Conservation (phyloP, 2,888 invertebrate species). For the Caenorhabditis japonica region DNA sequence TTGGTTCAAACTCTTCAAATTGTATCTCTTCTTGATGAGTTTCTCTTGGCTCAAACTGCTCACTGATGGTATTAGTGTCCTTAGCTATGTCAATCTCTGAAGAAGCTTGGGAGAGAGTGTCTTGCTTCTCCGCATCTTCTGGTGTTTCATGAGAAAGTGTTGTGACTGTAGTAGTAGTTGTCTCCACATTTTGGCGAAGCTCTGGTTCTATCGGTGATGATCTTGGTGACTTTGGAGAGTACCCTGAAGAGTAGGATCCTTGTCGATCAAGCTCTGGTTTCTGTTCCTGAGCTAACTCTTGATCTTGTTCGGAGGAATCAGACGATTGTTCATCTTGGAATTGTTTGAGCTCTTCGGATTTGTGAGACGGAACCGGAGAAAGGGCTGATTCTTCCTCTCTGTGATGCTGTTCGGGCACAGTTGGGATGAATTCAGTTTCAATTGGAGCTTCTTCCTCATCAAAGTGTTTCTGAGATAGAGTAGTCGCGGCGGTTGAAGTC, state of each 20-base stretch:
- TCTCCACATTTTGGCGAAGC: slow-evolving; percentile 13
- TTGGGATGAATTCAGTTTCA: slow-evolving; percentile 7
- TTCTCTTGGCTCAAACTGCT: slow-evolving; percentile 15
- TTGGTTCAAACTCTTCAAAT: slow-evolving; percentile 12
- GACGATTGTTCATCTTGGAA: slow-evolving; percentile 30
- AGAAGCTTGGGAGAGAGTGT: background rate
- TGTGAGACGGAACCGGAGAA: slow-evolving; percentile 26
- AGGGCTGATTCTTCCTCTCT: too few species aligned
- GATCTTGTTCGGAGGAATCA: slow-evolving; percentile 4
- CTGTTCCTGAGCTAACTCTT: background rate
- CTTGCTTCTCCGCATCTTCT: background rate
- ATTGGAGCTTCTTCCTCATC: too few species aligned
- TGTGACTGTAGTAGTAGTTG: slow-evolving; percentile 20
- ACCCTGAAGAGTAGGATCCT: slow-evolving; percentile 33
- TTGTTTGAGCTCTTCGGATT: slow-evolving; percentile 14
- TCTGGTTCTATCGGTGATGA: slow-evolving; percentile 18
- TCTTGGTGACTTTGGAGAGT: slow-evolving; percentile 31
- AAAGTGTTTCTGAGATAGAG: background rate
- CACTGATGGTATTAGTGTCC: slow-evolving; percentile 16
- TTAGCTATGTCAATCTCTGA: background rate
- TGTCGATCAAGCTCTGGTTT: slow-evolving; percentile 13
- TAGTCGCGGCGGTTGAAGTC: too few species aligned
- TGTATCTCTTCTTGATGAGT: too few species aligned
- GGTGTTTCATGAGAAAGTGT: background rate
- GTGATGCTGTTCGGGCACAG: too few species aligned